Base-by-base conservation (phyloP, 2,888 invertebrate species). In the Folsomia manolachei region DNA sequence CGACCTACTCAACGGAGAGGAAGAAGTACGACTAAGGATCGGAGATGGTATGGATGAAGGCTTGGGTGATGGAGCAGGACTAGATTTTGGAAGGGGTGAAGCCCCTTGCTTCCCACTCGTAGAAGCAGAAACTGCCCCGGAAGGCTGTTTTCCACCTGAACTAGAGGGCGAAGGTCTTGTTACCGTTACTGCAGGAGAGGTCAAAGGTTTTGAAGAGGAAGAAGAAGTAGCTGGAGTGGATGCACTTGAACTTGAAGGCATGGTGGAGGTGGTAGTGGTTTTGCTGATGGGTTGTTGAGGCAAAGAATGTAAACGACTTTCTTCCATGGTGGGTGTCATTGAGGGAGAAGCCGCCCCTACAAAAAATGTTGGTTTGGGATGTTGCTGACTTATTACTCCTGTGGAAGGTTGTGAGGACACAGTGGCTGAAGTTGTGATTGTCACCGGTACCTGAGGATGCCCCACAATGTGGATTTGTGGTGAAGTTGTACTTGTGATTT, bases 181-280 rank as follows among this genome's bases (percentile, higher is more conserved):
- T 2, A 71, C 67, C 2, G 72, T 72, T 4, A 75, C 71, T 23
- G 71, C 71, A 14, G 75, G 70, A 2, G 72, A 72, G 65, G 71
- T 72, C 21, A 71, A 68, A 9, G 75, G 73, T 67, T 72, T 39
- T 39, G 39, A 39, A 39, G 39, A 39, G 39, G 14, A 9, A 39
- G 39, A 39, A 4, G 39, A 39, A 39, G 39, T 39, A 4, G 39
- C 14, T 14, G 39, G 4, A 14, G 39, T 4, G 4, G 4, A 14
- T 39, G 4, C 14, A 39, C 7, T 39, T 39, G 39, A 39, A 39
- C 39, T 39, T 39, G 39, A 39, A 39, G 39, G 39, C 39, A 39
- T 39, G 14, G 39, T 9, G 39, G 39, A 39, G 14, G 39, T 39
- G 39, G 39, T 39, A 4, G 14, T 39, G 39, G 39, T 9, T 14